phyloP scores from a whole-genome alignment of 2,113 vertebrate genomes.

The Nerophis lumbriciformis region DNA sequence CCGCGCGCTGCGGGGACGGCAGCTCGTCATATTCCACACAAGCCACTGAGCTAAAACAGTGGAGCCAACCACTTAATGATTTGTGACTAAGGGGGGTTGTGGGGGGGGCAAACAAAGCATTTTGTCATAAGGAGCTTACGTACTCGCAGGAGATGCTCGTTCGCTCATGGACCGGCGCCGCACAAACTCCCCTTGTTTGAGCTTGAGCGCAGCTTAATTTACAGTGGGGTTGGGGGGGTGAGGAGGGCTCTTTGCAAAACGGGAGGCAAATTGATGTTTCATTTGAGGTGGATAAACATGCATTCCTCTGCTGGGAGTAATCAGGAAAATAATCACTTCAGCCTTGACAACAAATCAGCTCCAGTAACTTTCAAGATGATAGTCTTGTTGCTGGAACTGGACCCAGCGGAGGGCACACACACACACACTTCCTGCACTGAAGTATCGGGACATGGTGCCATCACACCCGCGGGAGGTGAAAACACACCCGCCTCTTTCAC shows the following conservation, averaged over 20 bases:
- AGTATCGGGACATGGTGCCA: too few relatives aligned
- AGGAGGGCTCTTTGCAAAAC: slow-evolving; percentile 34
- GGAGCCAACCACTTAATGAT: slow-evolving; percentile 67
- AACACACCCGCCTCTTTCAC: neutral
- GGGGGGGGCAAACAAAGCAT: slow-evolving; percentile 61
- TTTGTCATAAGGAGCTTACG: slow-evolving; percentile 66
- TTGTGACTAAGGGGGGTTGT: slow-evolving; percentile 50
- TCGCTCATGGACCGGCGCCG: slow-evolving; percentile 33
- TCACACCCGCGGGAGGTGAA: neutral
- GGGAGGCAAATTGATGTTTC: slow-evolving; percentile 45
- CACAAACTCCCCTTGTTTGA: slow-evolving; percentile 41
- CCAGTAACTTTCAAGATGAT: slow-evolving; percentile 30
- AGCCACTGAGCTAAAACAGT: slow-evolving; percentile 60
- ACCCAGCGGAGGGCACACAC: slow-evolving; percentile 15
- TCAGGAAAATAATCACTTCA: slow-evolving; percentile 48
- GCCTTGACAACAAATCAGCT: slow-evolving; percentile 33
- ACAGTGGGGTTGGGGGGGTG: slow-evolving; percentile 19
- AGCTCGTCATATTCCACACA: slow-evolving; percentile 61
- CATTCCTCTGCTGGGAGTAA: slow-evolving; percentile 45
- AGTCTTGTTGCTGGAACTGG: slow-evolving; percentile 46
- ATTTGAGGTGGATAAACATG: slow-evolving; percentile 55
- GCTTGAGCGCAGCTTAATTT: slow-evolving; percentile 46
- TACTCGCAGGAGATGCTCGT: slow-evolving; percentile 54
- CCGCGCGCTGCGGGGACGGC: slow-evolving; percentile 61
- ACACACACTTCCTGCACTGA: too few relatives aligned